Conservation (phyloP, 2,888 invertebrate species). For the Morpho helenor region DNA sequence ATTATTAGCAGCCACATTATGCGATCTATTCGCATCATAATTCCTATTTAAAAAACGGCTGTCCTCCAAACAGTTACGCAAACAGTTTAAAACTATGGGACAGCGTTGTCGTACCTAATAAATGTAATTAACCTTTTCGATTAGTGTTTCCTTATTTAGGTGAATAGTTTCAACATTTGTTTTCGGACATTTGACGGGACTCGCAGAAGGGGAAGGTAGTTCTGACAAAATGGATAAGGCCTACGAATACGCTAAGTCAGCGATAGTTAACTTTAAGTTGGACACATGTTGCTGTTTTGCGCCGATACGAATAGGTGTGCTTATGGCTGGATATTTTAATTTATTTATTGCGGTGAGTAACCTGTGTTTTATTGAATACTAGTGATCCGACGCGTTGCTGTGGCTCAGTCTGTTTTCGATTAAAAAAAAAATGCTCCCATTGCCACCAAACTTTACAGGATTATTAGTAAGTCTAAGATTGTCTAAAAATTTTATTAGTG, state of each 20-base stretch:
- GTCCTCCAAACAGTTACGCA: background rate
- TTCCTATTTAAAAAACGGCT: too few species aligned
- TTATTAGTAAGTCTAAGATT: too few species aligned
- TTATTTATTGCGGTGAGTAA: slow-evolving; percentile 47
- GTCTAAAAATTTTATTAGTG: too few species aligned
- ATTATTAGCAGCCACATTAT: too few species aligned
- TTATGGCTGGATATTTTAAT: slow-evolving; percentile 50
- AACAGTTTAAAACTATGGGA: background rate
- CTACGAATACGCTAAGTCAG: slow-evolving; percentile 40
- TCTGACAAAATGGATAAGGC: slow-evolving; percentile 39
- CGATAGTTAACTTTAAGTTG: slow-evolving; percentile 46
- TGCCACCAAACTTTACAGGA: too few species aligned
- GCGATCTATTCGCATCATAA: too few species aligned
- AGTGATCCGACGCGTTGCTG: too few species aligned
- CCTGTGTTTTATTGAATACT: too few species aligned
- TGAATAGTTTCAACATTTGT: slow-evolving; percentile 31
- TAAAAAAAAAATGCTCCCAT: too few species aligned
- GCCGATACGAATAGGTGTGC: slow-evolving; percentile 49
- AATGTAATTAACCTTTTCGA: slow-evolving; percentile 48
- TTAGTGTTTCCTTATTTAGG: slow-evolving; percentile 57
- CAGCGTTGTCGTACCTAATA: slow-evolving; percentile 9
- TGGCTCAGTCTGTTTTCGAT: too few species aligned
- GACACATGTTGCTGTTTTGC: slow-evolving; percentile 51
- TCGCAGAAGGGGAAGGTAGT: slow-evolving; percentile 4
- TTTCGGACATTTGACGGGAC: slow-evolving; percentile 31